Evolutionary conservation across 2,888 invertebrate genomes (phyloP).

Genomic region (Luffia ferchaultella): DNA sequence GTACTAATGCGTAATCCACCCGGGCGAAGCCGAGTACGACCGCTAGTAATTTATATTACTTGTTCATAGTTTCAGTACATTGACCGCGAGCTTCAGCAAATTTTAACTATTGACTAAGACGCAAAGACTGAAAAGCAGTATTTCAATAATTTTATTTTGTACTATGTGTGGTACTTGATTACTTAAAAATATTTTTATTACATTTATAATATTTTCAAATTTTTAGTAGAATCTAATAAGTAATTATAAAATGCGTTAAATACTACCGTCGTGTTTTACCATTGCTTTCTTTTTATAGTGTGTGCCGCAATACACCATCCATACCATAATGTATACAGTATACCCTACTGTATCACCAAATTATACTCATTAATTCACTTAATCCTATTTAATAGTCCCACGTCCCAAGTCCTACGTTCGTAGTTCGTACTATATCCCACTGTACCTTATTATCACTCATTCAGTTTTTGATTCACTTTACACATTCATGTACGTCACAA

Average conservation of each 20-base stretch:
- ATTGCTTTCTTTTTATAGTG: background rate
- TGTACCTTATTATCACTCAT: background rate
- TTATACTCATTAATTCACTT: background rate
- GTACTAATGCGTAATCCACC: too few species aligned
- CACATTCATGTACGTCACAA: background rate
- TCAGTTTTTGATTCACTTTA: background rate
- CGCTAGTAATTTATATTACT: too few species aligned
- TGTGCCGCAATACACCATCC: background rate
- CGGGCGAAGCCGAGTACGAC: too few species aligned
- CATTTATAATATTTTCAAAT: background rate
- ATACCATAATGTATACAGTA: background rate
- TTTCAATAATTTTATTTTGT: background rate
- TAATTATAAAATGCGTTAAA: background rate
- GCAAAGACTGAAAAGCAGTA: background rate
- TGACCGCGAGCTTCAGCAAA: too few species aligned
- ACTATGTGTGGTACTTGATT: background rate
- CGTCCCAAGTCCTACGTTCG: background rate
- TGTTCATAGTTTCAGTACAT: too few species aligned
- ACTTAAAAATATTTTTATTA: background rate
- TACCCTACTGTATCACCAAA: background rate
- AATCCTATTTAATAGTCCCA: background rate
- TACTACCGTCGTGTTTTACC: background rate
- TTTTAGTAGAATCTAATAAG: background rate
- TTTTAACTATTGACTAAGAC: background rate
- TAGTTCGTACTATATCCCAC: background rate